These are phyloP conservation scores for Agrotis ipsilon DNA, from an alignment of 2,888 invertebrate genomes.

Conservation along the genomic window DNA sequence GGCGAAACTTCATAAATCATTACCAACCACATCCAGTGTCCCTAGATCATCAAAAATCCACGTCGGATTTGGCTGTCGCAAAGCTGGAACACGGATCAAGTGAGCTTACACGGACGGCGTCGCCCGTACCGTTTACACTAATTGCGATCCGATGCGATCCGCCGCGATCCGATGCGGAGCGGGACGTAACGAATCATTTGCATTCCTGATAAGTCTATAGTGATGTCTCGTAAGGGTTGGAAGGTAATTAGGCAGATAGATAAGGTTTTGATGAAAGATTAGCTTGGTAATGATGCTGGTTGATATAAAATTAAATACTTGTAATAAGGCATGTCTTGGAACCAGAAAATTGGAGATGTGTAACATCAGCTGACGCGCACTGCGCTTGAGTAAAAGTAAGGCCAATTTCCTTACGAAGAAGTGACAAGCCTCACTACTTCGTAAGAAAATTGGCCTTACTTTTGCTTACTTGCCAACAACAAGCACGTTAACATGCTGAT, in stretches of 20 bases:
- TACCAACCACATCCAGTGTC: slow-evolving; percentile 55
- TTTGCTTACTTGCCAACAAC: too few relatives aligned
- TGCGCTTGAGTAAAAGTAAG: too few relatives aligned
- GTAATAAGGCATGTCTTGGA: too few relatives aligned
- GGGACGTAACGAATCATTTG: slow-evolving; percentile 64
- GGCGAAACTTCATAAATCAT: slow-evolving; percentile 18
- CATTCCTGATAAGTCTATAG: slow-evolving; percentile 64
- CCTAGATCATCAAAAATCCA: slow-evolving; percentile 66
- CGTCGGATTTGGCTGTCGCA: slow-evolving; percentile 85
- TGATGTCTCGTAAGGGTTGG: slow-evolving; percentile 59
- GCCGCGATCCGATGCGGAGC: slow-evolving; percentile 72
- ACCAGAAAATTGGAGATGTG: too few relatives aligned
- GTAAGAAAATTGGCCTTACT: too few relatives aligned
- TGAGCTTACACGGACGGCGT: slow-evolving; percentile 81
- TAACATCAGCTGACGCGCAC: too few relatives aligned
- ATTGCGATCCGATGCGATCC: slow-evolving; percentile 86
- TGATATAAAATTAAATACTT: too few relatives aligned
- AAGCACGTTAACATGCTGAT: too few relatives aligned
- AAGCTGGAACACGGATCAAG: slow-evolving; percentile 86
- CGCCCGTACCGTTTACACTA: slow-evolving; percentile 84
- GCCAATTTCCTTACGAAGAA: too few relatives aligned
- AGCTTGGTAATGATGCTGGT: too few relatives aligned
- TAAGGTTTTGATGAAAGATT: slow-evolving; percentile 42
- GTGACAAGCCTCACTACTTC: too few relatives aligned
- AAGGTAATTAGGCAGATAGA: slow-evolving; percentile 54